These are phyloP conservation scores for Alcedo atthis DNA, from an alignment of 2,797 vertebrate species.

Conservation along the genomic window DNA sequence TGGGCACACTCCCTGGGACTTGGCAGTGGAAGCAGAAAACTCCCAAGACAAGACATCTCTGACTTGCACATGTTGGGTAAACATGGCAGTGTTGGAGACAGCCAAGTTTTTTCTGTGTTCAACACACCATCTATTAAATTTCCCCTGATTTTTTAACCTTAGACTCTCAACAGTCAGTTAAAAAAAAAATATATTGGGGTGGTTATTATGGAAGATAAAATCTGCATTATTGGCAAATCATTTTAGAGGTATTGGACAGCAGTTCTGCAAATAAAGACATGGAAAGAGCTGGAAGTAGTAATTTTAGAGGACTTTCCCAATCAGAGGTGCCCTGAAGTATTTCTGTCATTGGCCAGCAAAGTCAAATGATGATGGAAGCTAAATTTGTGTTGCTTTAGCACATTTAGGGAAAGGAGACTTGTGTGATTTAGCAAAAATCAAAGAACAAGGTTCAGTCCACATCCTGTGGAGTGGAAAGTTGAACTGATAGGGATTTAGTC, in stretches of 20 bases:
- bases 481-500: neutral
- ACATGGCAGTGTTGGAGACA: neutral
- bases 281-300: neutral
- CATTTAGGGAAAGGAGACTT: neutral
- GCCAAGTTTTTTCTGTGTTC: neutral
- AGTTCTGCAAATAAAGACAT: neutral
- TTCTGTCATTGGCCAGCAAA: neutral
- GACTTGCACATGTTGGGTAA: slow-evolving; percentile 36
- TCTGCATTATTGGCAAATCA: neutral
- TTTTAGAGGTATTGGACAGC: neutral
- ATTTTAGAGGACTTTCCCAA: neutral
- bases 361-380: neutral
- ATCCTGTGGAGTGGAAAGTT: neutral
- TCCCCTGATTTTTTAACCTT: neutral
- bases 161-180: neutral
- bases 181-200: rapidly evolving
- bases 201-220: neutral
- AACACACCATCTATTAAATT: neutral
- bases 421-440: neutral
- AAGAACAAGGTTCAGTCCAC: neutral
- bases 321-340: neutral
- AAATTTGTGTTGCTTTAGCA: neutral
- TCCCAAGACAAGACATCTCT: slow-evolving; percentile 6
- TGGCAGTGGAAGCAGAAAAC: slow-evolving; percentile 36
- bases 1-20: neutral